Conservation (phyloP, 2,113 vertebrate species). For the Motacilla alba region DNA sequence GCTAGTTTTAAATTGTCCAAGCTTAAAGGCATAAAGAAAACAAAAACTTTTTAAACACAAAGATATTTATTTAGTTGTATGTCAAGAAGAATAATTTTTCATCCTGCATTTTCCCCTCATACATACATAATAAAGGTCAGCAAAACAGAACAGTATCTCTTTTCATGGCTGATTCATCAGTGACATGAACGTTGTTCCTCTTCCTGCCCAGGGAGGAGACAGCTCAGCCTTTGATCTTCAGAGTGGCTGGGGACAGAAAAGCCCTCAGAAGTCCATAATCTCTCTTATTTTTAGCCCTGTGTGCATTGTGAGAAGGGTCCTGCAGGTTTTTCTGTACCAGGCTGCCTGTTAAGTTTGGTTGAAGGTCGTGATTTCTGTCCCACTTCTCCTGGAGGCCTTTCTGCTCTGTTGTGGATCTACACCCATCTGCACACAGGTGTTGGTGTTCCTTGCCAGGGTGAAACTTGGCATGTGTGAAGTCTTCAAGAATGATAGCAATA, state of each 20-base stretch:
- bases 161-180: neutral
- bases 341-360: neutral
- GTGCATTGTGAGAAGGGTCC: neutral
- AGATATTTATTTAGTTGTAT: constrained; percentile 10
- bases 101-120: neutral
- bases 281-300: neutral
- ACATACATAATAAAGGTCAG: constrained; percentile 2
- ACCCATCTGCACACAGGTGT: rapidly evolving
- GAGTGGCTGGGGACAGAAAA: neutral
- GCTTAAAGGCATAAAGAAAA: neutral
- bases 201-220: neutral
- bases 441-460: neutral
- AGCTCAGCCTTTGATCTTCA: neutral
- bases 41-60: constrained; percentile 5
- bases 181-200: neutral
- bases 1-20: neutral
- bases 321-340: neutral
- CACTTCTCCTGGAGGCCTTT: neutral
- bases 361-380: neutral
- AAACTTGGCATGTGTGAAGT: neutral
- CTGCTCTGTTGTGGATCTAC: neutral
- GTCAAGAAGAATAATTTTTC: neutral
- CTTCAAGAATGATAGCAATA: neutral
- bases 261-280: neutral
- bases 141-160: neutral